Percentiles rank a stretch among this genome's conserved stretches.
These are phyloP conservation scores for Cricetomys ansorgei DNA, from an alignment of 2,113 vertebrate species.

Conservation along the genomic window DNA sequence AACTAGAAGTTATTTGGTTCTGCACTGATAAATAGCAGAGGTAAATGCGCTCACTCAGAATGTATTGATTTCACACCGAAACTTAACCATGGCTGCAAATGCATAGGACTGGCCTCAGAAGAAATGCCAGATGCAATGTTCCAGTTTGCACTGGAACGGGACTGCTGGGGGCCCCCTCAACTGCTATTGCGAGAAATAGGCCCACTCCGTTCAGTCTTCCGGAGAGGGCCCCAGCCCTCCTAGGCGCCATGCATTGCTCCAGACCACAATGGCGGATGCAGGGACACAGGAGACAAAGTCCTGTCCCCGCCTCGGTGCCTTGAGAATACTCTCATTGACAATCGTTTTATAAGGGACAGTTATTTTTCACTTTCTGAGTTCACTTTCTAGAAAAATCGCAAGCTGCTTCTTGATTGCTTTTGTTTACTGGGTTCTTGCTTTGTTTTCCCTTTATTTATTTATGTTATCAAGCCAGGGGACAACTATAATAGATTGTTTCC, in stretches of 20 bases:
- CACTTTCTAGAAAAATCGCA: not conserved
- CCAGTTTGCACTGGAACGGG: not conserved
- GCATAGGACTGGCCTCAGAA: not conserved
- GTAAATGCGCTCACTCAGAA: slow-evolving; percentile 33
- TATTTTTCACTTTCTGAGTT: not conserved
- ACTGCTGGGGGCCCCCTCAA: slow-evolving; percentile 26
- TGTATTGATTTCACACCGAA: slow-evolving; percentile 62
- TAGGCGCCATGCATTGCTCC: not conserved
- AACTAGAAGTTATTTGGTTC: slow-evolving; percentile 69
- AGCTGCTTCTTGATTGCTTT: not conserved
- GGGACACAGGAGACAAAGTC: not conserved
- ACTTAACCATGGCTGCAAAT: slow-evolving; percentile 35
- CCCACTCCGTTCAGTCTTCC: not conserved
- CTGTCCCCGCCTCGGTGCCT: not conserved
- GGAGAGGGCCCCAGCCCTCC: not conserved
- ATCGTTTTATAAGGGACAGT: not conserved
- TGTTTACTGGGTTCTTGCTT: not conserved
- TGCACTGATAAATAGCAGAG: slow-evolving; percentile 53
- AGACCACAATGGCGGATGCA: rapidly evolving
- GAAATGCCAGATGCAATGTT: slow-evolving; percentile 5
- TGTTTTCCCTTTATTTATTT: not conserved
- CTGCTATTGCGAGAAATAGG: not conserved
- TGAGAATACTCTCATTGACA: too few species aligned
- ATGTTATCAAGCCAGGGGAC: not conserved
- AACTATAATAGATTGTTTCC: not conserved